Base-by-base conservation (phyloP, 2,888 invertebrate genomes). In the Ichneumon xanthorius region DNA sequence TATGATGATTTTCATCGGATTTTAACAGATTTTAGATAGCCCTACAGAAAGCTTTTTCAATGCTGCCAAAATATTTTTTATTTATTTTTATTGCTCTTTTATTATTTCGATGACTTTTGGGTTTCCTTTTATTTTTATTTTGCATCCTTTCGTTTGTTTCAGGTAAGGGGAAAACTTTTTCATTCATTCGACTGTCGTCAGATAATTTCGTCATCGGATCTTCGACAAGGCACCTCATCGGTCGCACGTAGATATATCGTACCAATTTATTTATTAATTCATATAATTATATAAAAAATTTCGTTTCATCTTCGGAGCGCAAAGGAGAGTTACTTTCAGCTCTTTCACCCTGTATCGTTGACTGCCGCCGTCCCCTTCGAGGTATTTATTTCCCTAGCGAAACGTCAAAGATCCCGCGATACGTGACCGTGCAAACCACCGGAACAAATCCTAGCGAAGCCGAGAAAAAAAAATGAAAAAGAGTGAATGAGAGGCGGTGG, bases 141-240 rank as follows among this genome's bases (percentile, higher is more conserved):
- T 73, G 22, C 37, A 0, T 50, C 11, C 1, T 72, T 26, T 78
- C 26, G n/a, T 82, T 73, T 82, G 82, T 82, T 82, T 61, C 82
- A 82, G 82, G 82, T 82, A 58, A 82, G 82, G 55, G 22, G 22
- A n/a, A 55, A 55, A 11, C 55, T 19, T 55, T 3, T 22, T 55
- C 37, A 4, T 55, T 50, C 3, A 0, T 7, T 55, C 55, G 55
- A 19, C 7, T 55, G 11, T 55, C 19, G 55, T 55, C 7, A 22
- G 3, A 11, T 55, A 19, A 22, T 9, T 55, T 11, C 19, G 11
- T 55, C 55, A 22, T 9, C 2, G 55, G 22, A 22, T 22, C 19
- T 7, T 19, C 55, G 11, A 55, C 22, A 3, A 22, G 50, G 37
- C 58, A 68, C 26, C 61, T 71, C 16, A 19, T 9, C 48, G 37